Evolutionary conservation across 1,140 invertebrate species (phyloP).

Genomic region (Sinonovacula constricta): DNA sequence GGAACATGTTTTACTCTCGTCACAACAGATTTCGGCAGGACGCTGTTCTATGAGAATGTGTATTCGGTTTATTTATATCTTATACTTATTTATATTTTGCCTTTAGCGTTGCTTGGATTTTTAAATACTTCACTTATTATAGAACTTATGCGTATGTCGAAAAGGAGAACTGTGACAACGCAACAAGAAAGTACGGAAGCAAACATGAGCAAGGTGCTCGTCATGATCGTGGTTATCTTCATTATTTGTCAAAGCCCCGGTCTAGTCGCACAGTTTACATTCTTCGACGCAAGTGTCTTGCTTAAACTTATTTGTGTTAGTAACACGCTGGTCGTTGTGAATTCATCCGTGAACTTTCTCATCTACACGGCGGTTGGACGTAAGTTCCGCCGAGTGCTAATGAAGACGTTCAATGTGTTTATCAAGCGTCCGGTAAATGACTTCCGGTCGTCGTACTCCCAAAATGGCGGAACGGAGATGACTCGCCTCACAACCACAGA

Average conservation of each 20-base stretch:
- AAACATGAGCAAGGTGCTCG: slow-evolving; percentile 70
- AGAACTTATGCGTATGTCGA: slow-evolving; percentile 74
- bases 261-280: slow-evolving; percentile 71
- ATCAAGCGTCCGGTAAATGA: slow-evolving; percentile 37
- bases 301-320: slow-evolving; percentile 69
- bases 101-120: slow-evolving; percentile 57
- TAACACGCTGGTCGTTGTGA: slow-evolving; percentile 70
- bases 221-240: slow-evolving; percentile 74
- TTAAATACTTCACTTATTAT: slow-evolving; percentile 67
- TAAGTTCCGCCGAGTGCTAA: slow-evolving; percentile 66
- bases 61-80: slow-evolving; percentile 69
- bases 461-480: slow-evolving; percentile 42
- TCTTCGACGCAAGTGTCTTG: slow-evolving; percentile 56
- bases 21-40: slow-evolving; percentile 64
- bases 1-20: slow-evolving; percentile 52
- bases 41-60: slow-evolving; percentile 60
- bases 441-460: slow-evolving; percentile 27
- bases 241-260: slow-evolving; percentile 74
- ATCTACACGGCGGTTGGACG: slow-evolving; percentile 74
- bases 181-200: slow-evolving; percentile 73
- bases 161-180: slow-evolving; percentile 63
- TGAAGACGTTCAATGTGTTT: slow-evolving; percentile 59
- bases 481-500: slow-evolving; percentile 22
- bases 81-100: slow-evolving; percentile 71
- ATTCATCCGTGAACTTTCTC: slow-evolving; percentile 76